Evolutionary conservation across 2,888 invertebrate species (phyloP), one percentile per base, ranked within the genome.

Genomic region (Cabera pusaria): DNA sequence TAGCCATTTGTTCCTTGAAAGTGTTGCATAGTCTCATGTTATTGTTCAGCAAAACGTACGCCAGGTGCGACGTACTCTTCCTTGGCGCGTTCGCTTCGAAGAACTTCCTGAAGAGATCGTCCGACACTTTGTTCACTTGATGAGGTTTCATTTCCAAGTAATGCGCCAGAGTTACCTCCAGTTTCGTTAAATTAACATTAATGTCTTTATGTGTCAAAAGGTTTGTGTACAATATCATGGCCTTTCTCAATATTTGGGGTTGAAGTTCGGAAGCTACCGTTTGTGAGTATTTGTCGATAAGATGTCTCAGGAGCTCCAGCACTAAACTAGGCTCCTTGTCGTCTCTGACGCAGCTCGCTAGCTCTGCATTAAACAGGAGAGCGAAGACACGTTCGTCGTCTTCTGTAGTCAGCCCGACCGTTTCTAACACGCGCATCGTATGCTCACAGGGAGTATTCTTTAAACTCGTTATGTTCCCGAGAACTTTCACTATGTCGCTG

Each of bases 131-230:
- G 6, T 72, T 62, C 2, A 92, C 82, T 55, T 84, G 88, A 56
- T 93, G 91, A 19, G 94, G 92, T 75, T 92, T 93, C 29, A 78
- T 81, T 40, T 87, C 68, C 7, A 95, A 81, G 64, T 93, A 94
- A 41, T 78, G 69, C 5, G 84, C 64, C 5, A 94, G 64, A 1
- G 90, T 70, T 2, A 68, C 72, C 51, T 93, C 93, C 53, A 94
- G 72, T 22, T 69, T 73, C 2, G 88, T 88, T 10, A 92, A 61
- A 58, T 90, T 90, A 5, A 80, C 66, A 6, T 72, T 83, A 0
- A 72, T 46, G 1, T 83, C 81, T 26, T 77, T 69, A 31, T 77
- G 72, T 2, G 65, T 74, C 3, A 91, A 69, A 26, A 91, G 67
- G 19, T 80, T 68, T 1, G 70, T 69, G 55, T 91, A 92, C 18